Evolutionary conservation across 2,888 invertebrate genomes (phyloP).

Genomic region (Rhagium mordax): DNA sequence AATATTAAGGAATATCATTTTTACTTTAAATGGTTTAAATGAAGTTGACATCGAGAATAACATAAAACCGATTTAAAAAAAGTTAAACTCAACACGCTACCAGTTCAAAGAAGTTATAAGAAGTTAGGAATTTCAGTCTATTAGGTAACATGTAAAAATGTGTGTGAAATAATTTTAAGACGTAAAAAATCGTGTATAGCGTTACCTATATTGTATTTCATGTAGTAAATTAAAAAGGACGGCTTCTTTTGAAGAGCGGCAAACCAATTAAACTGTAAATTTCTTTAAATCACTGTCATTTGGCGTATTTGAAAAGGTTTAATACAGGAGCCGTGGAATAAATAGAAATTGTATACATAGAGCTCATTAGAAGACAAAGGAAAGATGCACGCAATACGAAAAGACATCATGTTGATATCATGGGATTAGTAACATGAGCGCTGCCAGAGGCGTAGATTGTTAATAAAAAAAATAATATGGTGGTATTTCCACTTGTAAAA

Average conservation of each 20-base stretch:
- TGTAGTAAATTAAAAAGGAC: conserved; percentile 24
- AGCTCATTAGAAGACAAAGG: conserved; percentile 28
- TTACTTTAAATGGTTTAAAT: not conserved
- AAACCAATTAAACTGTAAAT: conserved; percentile 25
- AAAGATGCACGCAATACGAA: conserved; percentile 9
- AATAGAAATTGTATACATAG: conserved; percentile 4
- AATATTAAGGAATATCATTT: not conserved
- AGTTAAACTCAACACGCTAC: conserved; percentile 1
- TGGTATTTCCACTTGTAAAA: too few relatives aligned
- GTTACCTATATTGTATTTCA: not conserved
- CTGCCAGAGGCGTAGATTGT: not conserved
- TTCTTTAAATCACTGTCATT: conserved; percentile 29
- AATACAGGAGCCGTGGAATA: conserved; percentile 20
- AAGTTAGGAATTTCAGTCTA: conserved; percentile 14
- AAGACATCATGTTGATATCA: not conserved
- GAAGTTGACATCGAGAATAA: not conserved
- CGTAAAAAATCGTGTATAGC: conserved; percentile 14
- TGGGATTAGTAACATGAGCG: not conserved
- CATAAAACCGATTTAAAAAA: conserved; percentile 1
- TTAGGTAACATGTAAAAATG: conserved; percentile 22
- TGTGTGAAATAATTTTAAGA: conserved; percentile 15
- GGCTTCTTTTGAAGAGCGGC: conserved; percentile 15
- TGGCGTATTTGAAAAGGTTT: conserved; percentile 23
- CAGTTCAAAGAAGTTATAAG: not conserved
- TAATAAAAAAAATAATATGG: not conserved